Base-by-base conservation (phyloP, 2,797 vertebrate genomes). In the Coilia nasus region DNA sequence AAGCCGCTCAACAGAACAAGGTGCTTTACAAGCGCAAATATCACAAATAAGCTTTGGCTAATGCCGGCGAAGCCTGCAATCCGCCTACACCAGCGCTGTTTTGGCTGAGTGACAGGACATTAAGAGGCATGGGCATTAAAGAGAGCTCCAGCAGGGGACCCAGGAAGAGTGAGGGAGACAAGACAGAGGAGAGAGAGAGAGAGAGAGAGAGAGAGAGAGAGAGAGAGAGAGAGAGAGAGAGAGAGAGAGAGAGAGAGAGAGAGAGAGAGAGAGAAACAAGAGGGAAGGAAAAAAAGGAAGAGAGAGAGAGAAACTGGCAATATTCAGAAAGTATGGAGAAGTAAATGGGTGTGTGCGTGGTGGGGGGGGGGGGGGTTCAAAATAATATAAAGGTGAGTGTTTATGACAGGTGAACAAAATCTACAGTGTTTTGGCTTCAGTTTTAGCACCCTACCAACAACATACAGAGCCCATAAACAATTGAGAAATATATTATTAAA, bases 41-140 rank as follows among this genome's bases (percentile, higher is more conserved):
- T 31, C 82, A 89, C 87, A 88, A 90, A 91, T 86, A 88, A 89
- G 31, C 19, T 83, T 86, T 64, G 59, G 41, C 85, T 85, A 88
- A 87, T 84, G 88, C 90, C 90, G 67, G 85, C 82, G 71, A 90
- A 94, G 90, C 88, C 87, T 83, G 84, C 86, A 15, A 35, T 90
- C 83, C 35, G 87, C 59, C 64, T 86, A 67, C 64, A 89, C 90
- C 23, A 87, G 60, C 35, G 84, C 31, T 86, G 47, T 60, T 82
- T 86, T 84, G 60, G 80, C 67, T 82, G 75, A 85, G 86, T 64
- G 85, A 82, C 80, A 87, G 81, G 85, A 83, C 87, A 88, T 59
- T 78, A 83, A 86, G 89, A 88, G 59, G 31, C 80, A 46, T 21
- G 54, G 41, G 28, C 83, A 83, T 87, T 81, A 85, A 31, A 50